Evolutionary conservation across 2,113 vertebrate genomes (phyloP), one percentile per base, ranked within the genome.

Genomic region (Brevimyrus niger): DNA sequence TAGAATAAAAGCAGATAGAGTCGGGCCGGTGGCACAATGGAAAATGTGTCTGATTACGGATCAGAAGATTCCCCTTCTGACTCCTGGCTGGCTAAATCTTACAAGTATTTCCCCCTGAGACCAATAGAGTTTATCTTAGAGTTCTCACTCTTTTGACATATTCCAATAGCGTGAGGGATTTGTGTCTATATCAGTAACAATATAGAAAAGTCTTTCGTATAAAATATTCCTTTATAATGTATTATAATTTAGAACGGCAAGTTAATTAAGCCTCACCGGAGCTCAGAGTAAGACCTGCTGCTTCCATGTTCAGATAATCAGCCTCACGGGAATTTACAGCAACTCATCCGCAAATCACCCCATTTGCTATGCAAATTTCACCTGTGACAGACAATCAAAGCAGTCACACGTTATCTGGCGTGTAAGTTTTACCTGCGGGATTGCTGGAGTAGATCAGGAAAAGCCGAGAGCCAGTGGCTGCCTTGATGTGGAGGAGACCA

Each of bases 391-490:
- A 35, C 48, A 86, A 89, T 87, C 4, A 23, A 47, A 27, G 11
- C 13, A 5, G 48, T 31, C 85, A 87, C 85, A 15, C 50, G 1
- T 27, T 11, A 35, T 35, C 27, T 8, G 47, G 17, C 47, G 0
- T 42, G 48, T 27, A 35, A 6, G 53, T 53, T 19, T 8, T n/a
- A 48, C 47, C 15, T 53, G 86, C 87, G 46, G 80, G 89, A 88
- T 92, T 88, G 84, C 90, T 42, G 65, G 84, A 35, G 35, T 76
- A 89, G 89, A 90, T 50, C 55, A 87, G 58, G 88, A 89, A 87
- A 92, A 90, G 90, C 92, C 91, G 89, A 90, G 89, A 88, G 92
- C 88, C 88, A n/a, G 65, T 90, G 90, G 89, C 91, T 88, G 91
- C 86, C 89, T 86, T 91, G 92, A 92, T 92, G 89, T 87, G 86